Percentiles rank a stretch among this genome's conserved stretches.
These are phyloP conservation scores for Sarcophaga caerulescens DNA, from an alignment of 2,888 invertebrate genomes.

Conservation along the genomic window DNA sequence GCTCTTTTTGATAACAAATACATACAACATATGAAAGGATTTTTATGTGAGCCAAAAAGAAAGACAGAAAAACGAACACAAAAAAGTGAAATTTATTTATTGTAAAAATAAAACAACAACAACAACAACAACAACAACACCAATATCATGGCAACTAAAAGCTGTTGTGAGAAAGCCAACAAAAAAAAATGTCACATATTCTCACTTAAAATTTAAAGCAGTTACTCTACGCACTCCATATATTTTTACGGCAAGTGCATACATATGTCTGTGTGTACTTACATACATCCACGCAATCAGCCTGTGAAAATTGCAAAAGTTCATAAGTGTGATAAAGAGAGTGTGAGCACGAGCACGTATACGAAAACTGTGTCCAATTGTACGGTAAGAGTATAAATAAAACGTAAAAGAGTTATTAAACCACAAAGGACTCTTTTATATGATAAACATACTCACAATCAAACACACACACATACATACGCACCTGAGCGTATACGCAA, in stretches of 20 bases:
- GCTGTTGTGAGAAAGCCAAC: neutral
- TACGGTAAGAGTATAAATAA: neutral
- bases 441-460: conserved; percentile 40
- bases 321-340: neutral
- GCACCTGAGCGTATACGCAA: neutral
- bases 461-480: conserved; percentile 35
- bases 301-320: neutral
- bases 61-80: conserved; percentile 32
- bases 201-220: neutral
- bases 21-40: conserved; percentile 6
- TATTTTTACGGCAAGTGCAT: neutral
- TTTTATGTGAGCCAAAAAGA: neutral
- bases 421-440: conserved; percentile 63
- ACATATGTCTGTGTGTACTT: neutral
- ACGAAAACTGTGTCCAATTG: neutral
- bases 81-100: conserved; percentile 65
- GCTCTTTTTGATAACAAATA: conserved; percentile 14
- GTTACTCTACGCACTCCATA: neutral
- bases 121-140: conserved; percentile 23
- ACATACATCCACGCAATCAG: neutral
- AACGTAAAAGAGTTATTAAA: conserved; percentile 31
- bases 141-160: too few species aligned
- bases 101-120: conserved; percentile 52
- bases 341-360: conserved; percentile 6
- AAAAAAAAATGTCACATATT: neutral